Evolutionary conservation across 2,113 vertebrate genomes (phyloP), one percentile per base, ranked within the genome.

Genomic region (Toxotes jaculatrix): DNA sequence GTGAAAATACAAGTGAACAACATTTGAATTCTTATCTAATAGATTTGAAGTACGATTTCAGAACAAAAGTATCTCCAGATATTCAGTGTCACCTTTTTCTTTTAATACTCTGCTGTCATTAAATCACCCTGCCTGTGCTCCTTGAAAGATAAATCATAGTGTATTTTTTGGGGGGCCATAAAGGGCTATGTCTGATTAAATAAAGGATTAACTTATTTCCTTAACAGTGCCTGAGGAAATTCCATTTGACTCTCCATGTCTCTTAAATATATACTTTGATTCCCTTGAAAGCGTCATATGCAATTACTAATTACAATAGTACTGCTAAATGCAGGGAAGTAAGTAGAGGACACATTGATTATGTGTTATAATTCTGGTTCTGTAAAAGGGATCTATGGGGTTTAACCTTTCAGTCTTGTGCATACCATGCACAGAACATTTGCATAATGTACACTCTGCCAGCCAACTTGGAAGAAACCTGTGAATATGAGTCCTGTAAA

Each of bases 41-140:
- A 60, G 57, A 72, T 83, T 45, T 71, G 32, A 80, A 69, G 74
- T 56, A 32, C 2, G 21, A 73, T 79, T 43, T 67, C 13, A 57
- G 51, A 82, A 70, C 74, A 72, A 71, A 56, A 70, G 32, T 32
- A 79, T 79, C 40, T 85, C 17, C 38, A 77, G 75, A 67, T 68
- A 94, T 92, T 92, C 93, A 82, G 91, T 90, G 91, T 93, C 83
- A 89, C 84, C 79, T 89, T 82, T 74, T 76, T 63, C 56, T 74
- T 77, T 83, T 59, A 47, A 27, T 53, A 73, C 90, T 90, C 91
- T 82, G 61, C 87, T 87, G 87, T 91, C 75, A 86, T 66, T 62
- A 85, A 93, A 84, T 85, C 84, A 67, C 14, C 27, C 53, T 31
- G n/a, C 43, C 27, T 70, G 60, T 51, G 36, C 62, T 65, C 61